Conservation (phyloP, 2,113 vertebrate genomes). For the Megaceryle maxima region DNA sequence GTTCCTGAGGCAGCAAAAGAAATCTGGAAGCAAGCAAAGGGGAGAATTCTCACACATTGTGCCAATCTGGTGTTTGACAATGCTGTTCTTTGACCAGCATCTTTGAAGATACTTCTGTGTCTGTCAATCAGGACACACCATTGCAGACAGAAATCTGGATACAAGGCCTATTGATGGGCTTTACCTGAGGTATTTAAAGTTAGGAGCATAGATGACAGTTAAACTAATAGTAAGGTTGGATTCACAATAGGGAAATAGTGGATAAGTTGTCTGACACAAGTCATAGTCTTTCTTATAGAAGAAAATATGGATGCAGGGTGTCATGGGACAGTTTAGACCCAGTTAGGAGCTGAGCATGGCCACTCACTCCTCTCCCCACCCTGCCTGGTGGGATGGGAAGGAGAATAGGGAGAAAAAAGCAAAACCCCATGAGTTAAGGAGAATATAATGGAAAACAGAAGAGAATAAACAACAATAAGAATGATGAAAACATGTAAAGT, state of each 20-base stretch:
- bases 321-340: no score
- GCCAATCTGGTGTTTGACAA: not conserved
- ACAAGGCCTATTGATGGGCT: not conserved
- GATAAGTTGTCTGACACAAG: not conserved
- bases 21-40: not conserved
- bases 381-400: no score
- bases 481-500: no score
- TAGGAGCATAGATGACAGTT: not conserved
- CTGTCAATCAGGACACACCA: not conserved
- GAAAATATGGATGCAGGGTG: not conserved
- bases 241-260: not conserved
- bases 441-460: no score
- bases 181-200: not conserved
- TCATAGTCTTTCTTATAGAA: not conserved
- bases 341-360: no score
- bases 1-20: not conserved
- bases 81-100: not conserved
- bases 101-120: not conserved
- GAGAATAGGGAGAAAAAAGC: no score
- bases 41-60: not conserved
- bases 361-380: no score
- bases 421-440: no score
- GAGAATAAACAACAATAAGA: no score
- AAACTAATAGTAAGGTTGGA: not conserved
- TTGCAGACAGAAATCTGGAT: not conserved